phyloP scores from a whole-genome alignment of 2,888 invertebrate genomes.

The Tipula helvola region DNA sequence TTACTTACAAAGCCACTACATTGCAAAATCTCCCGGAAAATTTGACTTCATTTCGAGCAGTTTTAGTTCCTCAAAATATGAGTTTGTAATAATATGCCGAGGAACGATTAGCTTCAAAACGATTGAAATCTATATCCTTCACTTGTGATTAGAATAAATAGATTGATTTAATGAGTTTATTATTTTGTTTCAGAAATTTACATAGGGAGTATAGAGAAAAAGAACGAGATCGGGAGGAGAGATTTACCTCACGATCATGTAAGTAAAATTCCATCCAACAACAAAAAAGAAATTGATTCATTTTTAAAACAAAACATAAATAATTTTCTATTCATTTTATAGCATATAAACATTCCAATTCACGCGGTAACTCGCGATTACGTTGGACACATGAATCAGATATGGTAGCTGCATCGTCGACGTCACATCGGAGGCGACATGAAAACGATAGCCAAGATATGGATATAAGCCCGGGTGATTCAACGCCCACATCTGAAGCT shows the following conservation, averaged over 20 bases:
- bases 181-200: conserved; percentile 11
- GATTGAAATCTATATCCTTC: no score
- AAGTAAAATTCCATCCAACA: conserved; percentile 18
- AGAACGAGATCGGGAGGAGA: conserved; percentile 37
- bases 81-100: no score
- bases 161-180: not conserved
- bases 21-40: no score
- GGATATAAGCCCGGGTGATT: conserved; percentile 88
- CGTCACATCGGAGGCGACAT: conserved; percentile 30
- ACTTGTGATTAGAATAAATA: no score
- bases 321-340: conserved; percentile 14
- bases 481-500: conserved; percentile 75
- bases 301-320: conserved; percentile 36
- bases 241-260: conserved; percentile 34
- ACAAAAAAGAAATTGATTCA: conserved; percentile 32
- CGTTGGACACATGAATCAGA: conserved; percentile 36
- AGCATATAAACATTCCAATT: conserved; percentile 69
- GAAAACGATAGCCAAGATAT: conserved; percentile 63
- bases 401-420: conserved; percentile 24
- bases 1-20: no score
- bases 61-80: no score
- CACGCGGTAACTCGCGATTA: conserved; percentile 39
- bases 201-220: conserved; percentile 37
- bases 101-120: no score
- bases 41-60: no score